Evolutionary conservation across 2,113 vertebrate genomes (phyloP).

Genomic region (Struthio camelus): DNA sequence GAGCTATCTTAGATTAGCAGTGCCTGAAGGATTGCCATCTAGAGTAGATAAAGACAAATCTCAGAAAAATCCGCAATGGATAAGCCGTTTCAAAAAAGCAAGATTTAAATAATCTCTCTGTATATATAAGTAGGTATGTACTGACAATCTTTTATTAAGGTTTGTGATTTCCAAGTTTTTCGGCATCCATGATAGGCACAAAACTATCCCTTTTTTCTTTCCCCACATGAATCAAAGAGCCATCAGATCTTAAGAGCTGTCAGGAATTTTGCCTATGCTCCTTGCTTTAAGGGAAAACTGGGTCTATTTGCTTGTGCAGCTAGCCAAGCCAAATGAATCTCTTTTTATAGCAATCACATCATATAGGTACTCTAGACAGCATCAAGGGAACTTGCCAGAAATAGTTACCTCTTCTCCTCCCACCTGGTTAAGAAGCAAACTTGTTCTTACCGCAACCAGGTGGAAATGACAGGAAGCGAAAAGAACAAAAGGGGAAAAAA

Average conservation of each 20-base stretch:
- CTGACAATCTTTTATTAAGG: neutral
- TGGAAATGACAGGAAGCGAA: neutral
- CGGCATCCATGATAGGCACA: neutral
- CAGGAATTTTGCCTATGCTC: neutral
- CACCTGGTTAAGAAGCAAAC: neutral
- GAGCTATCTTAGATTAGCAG: neutral
- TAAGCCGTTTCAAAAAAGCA: fast-evolving
- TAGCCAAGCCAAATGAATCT: neutral
- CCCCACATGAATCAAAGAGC: neutral
- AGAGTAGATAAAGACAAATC: neutral
- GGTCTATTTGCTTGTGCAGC: neutral
- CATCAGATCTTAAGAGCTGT: neutral
- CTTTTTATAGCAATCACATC: neutral
- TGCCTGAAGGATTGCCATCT: neutral
- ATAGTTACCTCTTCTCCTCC: neutral
- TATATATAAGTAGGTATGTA: neutral
- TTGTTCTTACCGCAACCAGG: neutral
- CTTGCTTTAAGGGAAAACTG: neutral
- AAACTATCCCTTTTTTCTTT: neutral
- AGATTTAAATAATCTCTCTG: neutral
- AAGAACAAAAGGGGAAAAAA: neutral
- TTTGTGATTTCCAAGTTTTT: neutral
- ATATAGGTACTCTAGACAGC: neutral
- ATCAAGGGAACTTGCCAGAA: neutral
- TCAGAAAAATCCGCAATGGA: fast-evolving